Base-by-base conservation (phyloP, 2,888 invertebrate genomes). In the Elysia crispata region DNA sequence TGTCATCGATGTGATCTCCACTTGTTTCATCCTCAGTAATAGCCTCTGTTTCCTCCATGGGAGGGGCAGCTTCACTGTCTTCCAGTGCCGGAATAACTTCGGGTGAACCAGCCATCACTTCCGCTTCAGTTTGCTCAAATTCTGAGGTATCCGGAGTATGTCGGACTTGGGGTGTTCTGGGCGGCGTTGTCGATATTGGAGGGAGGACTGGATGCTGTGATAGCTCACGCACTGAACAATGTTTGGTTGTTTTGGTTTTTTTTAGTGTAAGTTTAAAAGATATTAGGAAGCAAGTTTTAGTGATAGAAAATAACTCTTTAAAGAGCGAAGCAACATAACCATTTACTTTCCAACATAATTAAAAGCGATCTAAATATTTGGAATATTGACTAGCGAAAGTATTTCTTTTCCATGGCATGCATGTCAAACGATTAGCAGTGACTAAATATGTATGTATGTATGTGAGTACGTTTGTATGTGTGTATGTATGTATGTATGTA, bases 201-300 rank as follows among this genome's bases (percentile, higher is more conserved):
- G 75, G 75, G 20, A 75, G 62, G 1, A 75, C 75, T 20, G 75
- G 28, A 13, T 25, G 31, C 20, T 75, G 57, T 18, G 75, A 75
- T 28, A 75, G 60, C 33, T 75, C 75, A 20, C 62, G 60, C 28
- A 75, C 62, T 75, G 62, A 13, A 54, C 20, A 3, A 60, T 5
- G 20, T 54, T 15, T 54, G 20, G 54, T 54, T 54, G 54, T 54
- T 13, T 54, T 20, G 13, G 20, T 54, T 54, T 20, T 41, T 41
- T 41, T 3, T 3, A 41, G 41, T 41, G 41, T 3, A 41, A 41
- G 3, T 41, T 41, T 6, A 41, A 41, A 41, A 41, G 41, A 41
- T 41, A 41, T 41, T 6, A 41, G 11, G 41, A 41, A 41, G 41
- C 3, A 6, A 41, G 41, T 41, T 41, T 41, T 41, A 41, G 3